phyloP scores from a whole-genome alignment of 1,140 invertebrate genomes.

The Melanaphis sacchari region DNA sequence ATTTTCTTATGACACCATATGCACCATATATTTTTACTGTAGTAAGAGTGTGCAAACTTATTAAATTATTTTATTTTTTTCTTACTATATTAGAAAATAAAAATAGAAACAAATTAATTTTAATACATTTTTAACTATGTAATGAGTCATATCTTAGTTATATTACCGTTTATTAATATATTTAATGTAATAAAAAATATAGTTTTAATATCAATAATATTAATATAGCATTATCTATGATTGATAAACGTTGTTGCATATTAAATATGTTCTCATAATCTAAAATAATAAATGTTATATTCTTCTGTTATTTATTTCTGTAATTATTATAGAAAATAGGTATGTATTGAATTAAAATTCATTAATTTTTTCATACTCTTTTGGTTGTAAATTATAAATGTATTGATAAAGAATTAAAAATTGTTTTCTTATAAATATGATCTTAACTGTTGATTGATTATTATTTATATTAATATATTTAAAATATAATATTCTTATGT shows the following conservation, averaged over 20 bases:
- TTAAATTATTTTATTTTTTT: not conserved
- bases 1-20: conserved; percentile 37
- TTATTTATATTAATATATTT: conserved; percentile 8
- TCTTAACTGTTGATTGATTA: not conserved
- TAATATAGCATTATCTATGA: not conserved
- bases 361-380: not conserved
- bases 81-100: conserved; percentile 12
- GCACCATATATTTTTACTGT: conserved; percentile 29
- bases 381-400: conserved; percentile 15
- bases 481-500: not conserved
- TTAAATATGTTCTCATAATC: not conserved
- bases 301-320: not conserved
- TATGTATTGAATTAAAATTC: not conserved
- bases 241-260: not conserved
- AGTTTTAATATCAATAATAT: not conserved
- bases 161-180: not conserved
- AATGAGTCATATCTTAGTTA: conserved; percentile 15
- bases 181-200: conserved; percentile 2
- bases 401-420: not conserved
- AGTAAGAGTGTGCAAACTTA: not conserved
- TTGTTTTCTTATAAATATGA: not conserved
- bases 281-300: conserved; percentile 3
- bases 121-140: conserved; percentile 8
- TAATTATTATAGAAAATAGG: not conserved
- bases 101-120: not conserved